Evolutionary conservation across 2,113 vertebrate species (phyloP).

Genomic region (Rhadina sibilatrix): DNA sequence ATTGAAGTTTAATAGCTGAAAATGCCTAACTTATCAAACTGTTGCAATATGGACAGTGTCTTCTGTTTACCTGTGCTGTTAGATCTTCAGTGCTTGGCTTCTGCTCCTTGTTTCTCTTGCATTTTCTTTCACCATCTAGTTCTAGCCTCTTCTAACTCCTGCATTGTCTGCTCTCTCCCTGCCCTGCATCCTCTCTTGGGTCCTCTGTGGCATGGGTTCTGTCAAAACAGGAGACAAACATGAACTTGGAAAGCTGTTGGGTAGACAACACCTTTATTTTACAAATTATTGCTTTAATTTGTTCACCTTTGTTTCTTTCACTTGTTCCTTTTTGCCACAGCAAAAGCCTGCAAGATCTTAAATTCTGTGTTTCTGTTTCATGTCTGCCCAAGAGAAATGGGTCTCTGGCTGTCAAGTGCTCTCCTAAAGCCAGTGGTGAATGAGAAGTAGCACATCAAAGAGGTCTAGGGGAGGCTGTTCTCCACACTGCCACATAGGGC

Average conservation of each 20-base stretch:
- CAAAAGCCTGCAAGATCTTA: neutral
- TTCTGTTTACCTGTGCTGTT: neutral
- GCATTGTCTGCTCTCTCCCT: neutral
- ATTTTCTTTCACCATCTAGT: neutral
- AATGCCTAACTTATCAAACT: neutral
- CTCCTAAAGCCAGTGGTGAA: neutral
- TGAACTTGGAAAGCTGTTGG: neutral
- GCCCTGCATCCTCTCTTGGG: neutral
- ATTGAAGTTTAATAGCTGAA: conserved; percentile 5
- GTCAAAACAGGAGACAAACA: neutral
- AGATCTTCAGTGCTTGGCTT: neutral
- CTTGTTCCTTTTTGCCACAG: neutral
- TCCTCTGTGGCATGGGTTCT: neutral
- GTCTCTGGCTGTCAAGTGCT: neutral
- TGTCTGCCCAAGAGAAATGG: neutral
- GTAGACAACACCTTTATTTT: neutral
- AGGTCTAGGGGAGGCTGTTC: neutral
- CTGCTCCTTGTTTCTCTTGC: neutral
- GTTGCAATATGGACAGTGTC: neutral
- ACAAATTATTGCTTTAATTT: neutral
- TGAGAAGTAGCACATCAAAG: conserved; percentile 6
- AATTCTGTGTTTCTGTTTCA: neutral
- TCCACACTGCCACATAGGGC: neutral
- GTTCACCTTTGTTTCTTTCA: neutral
- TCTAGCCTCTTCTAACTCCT: neutral